A percentile compares a stretch with the other conserved stretches of the same genome.
These are phyloP conservation scores for Mercenaria mercenaria DNA, from an alignment of 1,140 invertebrate species.

Conservation along the genomic window DNA sequence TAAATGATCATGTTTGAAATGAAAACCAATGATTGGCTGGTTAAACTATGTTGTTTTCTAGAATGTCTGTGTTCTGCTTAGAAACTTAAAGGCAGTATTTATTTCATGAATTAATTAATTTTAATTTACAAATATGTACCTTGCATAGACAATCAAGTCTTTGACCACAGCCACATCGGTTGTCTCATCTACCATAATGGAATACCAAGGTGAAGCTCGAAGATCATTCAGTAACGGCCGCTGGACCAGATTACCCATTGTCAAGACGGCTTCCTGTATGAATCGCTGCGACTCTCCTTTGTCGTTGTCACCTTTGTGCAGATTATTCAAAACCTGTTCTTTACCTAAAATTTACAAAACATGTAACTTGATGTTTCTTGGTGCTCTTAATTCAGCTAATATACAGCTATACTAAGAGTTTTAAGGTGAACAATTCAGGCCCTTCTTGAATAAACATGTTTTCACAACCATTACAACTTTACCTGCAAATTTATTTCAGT, in stretches of 20 bases:
- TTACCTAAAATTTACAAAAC: background rate
- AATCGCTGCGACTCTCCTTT: conserved; percentile 1
- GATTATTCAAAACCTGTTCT: background rate
- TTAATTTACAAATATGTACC: background rate
- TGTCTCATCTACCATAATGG: background rate
- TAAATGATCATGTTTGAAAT: no score
- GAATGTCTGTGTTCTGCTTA: no score
- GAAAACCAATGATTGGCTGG: no score
- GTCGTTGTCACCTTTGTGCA: background rate
- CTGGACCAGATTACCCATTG: background rate
- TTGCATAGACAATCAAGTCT: background rate
- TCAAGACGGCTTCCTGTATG: background rate
- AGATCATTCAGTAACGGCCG: background rate
- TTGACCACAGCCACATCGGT: background rate
- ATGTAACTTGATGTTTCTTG: background rate
- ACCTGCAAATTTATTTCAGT: background rate
- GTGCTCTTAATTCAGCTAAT: no score
- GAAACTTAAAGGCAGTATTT: no score
- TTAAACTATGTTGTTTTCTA: no score
- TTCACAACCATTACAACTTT: no score
- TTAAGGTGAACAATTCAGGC: no score
- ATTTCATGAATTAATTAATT: no score
- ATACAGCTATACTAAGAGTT: no score
- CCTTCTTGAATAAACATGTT: no score
- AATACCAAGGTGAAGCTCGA: background rate